A percentile compares a stretch with the other conserved stretches of the same genome.
phyloP scores from a whole-genome alignment of 2,797 vertebrate genomes.

The Paramormyrops hopkinsi region DNA sequence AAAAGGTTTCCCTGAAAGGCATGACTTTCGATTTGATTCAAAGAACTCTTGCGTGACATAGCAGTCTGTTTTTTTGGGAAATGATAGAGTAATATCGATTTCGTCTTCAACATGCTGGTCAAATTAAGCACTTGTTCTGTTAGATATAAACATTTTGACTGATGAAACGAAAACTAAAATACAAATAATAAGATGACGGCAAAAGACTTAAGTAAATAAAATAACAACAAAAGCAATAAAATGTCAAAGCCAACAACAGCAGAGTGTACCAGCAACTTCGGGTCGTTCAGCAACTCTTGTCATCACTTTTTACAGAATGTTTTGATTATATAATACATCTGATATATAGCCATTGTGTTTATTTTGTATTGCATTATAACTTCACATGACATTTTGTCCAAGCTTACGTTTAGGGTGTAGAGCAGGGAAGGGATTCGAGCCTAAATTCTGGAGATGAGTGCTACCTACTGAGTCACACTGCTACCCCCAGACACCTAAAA shows the following conservation, averaged over 20 bases:
- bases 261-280: not conserved
- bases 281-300: not conserved
- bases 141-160: not conserved
- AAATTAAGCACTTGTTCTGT: not conserved
- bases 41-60: not conserved
- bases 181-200: not conserved
- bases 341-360: not conserved
- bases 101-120: not conserved
- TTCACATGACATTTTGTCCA: not conserved
- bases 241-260: not conserved
- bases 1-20: slow-evolving; percentile 22
- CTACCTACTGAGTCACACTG: not conserved
- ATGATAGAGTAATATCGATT: not conserved
- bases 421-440: not conserved
- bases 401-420: not conserved
- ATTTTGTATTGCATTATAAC: not conserved
- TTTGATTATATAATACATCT: not conserved
- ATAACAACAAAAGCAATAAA: not conserved
- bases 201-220: not conserved
- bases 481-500: not conserved
- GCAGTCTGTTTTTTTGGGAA: not conserved
- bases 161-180: not conserved
- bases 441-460: not conserved
- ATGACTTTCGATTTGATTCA: not conserved
- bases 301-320: not conserved